These are phyloP conservation scores for Perca flavescens DNA, from an alignment of 2,113 vertebrate genomes.

Conservation along the genomic window DNA sequence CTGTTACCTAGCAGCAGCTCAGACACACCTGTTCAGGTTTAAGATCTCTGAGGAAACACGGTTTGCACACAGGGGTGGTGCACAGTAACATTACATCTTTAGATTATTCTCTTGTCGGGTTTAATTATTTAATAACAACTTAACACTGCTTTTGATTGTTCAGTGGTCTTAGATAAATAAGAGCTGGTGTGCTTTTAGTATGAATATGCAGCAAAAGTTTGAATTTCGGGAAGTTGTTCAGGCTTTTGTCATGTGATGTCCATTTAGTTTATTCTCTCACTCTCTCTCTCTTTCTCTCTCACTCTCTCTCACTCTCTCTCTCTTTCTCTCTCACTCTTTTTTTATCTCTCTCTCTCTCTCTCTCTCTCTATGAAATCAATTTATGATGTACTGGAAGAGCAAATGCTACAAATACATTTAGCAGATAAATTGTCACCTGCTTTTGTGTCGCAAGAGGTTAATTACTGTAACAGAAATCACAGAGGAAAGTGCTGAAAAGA, in stretches of 20 bases:
- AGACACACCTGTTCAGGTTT: slow-evolving; percentile 23
- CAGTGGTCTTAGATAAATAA: not conserved
- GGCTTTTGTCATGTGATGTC: not conserved
- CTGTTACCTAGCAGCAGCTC: slow-evolving; percentile 70
- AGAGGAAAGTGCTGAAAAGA: not conserved
- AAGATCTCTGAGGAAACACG: slow-evolving; percentile 35
- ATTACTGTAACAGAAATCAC: not conserved
- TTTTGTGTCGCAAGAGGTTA: slow-evolving; percentile 1
- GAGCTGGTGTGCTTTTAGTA: not conserved
- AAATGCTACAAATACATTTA: slow-evolving; percentile 8
- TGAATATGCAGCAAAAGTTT: not conserved
- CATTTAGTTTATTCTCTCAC: not conserved
- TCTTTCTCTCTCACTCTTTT: not conserved
- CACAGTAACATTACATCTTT: not conserved
- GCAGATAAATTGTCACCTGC: not conserved
- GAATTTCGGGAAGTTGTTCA: slow-evolving; percentile 4
- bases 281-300: no score
- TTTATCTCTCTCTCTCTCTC: no score
- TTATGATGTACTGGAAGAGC: slow-evolving; percentile 3
- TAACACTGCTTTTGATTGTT: not conserved
- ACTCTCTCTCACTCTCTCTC: no score
- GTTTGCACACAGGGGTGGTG: slow-evolving; percentile 4
- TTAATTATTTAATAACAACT: not conserved
- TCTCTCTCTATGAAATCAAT: slow-evolving; percentile 9
- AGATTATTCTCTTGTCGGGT: not conserved